Evolutionary conservation across 2,888 invertebrate species (phyloP), one percentile per base, ranked within the genome.

Genomic region (Rotaria magnacalcarata): DNA sequence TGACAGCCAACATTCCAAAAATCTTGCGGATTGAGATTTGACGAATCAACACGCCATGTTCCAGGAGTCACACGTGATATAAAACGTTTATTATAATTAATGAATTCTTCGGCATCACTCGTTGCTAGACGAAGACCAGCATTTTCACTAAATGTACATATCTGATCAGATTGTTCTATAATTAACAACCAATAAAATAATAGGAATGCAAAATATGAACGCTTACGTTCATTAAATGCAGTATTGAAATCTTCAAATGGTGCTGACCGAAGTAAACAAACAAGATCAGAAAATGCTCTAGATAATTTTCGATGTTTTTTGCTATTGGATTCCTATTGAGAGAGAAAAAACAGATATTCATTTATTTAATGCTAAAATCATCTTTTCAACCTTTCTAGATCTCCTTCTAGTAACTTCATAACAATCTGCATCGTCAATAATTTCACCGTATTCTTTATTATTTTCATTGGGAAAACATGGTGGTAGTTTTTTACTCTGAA

Each of bases 1-100:
- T 93, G 92, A 89, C 92, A 92, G 84, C 93, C 93, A 88, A 92
- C 92, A 88, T 93, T 93, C 93, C 93, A 93, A 88, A 93, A 92
- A 88, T 93, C 93, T 88, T 93, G 91, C 34, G 92, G 92, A 89
- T 92, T 92, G 89, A 91, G 90, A 88, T 92, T 92, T 87, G 92
- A 92, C 6, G 93, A 93, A 88, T 93, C 93, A 50, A 93, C 91
- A 58, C 93, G 90, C 80, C 80, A 80, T 43, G 80, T 47, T 43
- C 80, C 80, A 10, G 80, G 80, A 21, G 43, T 43, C 10, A 80
- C 7, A 11, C 80, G 43, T 11, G 80, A 80, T 24, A 80, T 47
- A 47, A 80, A 80, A 5, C 1, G 80, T 47, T 80, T 80, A 80
- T 80, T 80, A 43, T 80, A 80, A 80, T 24, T 80, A 80, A 80